Conservation (phyloP, 2,888 invertebrate genomes). For the Spodoptera littoralis region DNA sequence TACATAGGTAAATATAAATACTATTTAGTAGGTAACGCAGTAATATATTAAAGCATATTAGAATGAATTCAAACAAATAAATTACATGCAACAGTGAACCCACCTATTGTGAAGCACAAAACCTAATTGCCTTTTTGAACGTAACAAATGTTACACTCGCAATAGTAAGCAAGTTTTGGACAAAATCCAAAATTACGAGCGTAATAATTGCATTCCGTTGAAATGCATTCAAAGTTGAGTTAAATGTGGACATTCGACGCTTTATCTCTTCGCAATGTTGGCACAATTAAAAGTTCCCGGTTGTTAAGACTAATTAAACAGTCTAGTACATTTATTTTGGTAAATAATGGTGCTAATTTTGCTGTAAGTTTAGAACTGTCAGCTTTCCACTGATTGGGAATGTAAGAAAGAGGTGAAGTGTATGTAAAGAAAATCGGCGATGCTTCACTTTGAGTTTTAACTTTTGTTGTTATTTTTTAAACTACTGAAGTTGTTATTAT, state of each 20-base stretch:
- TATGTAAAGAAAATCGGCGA: too few species aligned
- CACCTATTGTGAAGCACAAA: slow-evolving; percentile 37
- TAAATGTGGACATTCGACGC: slow-evolving; percentile 70
- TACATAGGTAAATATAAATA: too few species aligned
- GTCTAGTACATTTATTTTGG: slow-evolving; percentile 14
- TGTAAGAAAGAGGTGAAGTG: too few species aligned
- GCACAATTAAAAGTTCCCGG: slow-evolving; percentile 50
- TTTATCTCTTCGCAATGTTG: slow-evolving; percentile 57
- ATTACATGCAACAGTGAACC: slow-evolving; percentile 13
- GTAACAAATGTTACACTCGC: slow-evolving; percentile 25
- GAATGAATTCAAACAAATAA: slow-evolving; percentile 19
- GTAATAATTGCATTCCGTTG: slow-evolving; percentile 72
- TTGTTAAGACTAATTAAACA: slow-evolving; percentile 36
- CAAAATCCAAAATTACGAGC: slow-evolving; percentile 74
- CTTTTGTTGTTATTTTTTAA: not conserved
- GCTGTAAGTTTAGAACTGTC: too few species aligned
- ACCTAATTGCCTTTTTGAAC: slow-evolving; percentile 47
- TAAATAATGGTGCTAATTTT: slow-evolving; percentile 20
- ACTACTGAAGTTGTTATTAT: too few species aligned
- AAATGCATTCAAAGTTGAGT: slow-evolving; percentile 74
- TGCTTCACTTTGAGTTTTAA: too few species aligned
- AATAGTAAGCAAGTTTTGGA: slow-evolving; percentile 58
- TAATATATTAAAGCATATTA: slow-evolving; percentile 1
- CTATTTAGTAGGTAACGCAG: too few species aligned
- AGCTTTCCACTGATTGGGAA: too few species aligned